A percentile compares a stretch with the other conserved stretches of the same genome.
phyloP scores from a whole-genome alignment of 2,113 vertebrate genomes.

The Nannobrachium achirus region DNA sequence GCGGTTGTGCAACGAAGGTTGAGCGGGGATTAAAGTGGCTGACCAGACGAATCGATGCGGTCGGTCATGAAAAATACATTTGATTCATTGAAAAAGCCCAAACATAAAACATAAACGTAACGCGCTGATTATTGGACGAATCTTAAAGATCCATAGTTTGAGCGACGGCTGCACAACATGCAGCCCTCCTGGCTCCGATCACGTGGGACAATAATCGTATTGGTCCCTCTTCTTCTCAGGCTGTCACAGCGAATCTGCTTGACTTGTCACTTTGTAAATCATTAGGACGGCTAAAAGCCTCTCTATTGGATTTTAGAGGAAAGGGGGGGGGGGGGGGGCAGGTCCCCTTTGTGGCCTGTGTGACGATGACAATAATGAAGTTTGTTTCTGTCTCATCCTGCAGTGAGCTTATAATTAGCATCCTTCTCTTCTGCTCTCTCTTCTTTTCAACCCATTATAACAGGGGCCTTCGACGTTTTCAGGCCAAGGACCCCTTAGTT shows the following conservation, averaged over 20 bases:
- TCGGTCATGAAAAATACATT: too few species aligned
- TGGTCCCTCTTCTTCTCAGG: conserved; percentile 85
- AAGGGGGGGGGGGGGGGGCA: conserved; percentile 16
- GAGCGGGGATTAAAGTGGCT: too few species aligned
- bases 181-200: conserved; percentile 35
- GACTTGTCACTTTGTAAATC: conserved; percentile 94
- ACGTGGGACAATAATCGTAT: conserved; percentile 82
- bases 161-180: too few species aligned
- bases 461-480: too few species aligned
- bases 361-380: conserved; percentile 77
- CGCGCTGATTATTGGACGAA: too few species aligned
- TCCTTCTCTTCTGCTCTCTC: conserved; percentile 51
- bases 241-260: conserved; percentile 91
- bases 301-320: conserved; percentile 85
- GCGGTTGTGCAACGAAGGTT: too few species aligned
- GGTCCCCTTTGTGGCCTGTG: conserved; percentile 74
- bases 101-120: too few species aligned
- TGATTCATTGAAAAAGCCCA: too few species aligned
- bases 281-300: conserved; percentile 91
- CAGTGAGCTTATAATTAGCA: conserved; percentile 75
- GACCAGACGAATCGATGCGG: too few species aligned
- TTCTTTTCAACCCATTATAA: conserved; percentile 16
- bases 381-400: conserved; percentile 77
- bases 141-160: too few species aligned
- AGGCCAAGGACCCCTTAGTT: too few species aligned